A percentile compares a stretch with the other conserved stretches of the same genome.
Conservation (phyloP, 2,113 vertebrate genomes). For the Corydoras maculifer region DNA sequence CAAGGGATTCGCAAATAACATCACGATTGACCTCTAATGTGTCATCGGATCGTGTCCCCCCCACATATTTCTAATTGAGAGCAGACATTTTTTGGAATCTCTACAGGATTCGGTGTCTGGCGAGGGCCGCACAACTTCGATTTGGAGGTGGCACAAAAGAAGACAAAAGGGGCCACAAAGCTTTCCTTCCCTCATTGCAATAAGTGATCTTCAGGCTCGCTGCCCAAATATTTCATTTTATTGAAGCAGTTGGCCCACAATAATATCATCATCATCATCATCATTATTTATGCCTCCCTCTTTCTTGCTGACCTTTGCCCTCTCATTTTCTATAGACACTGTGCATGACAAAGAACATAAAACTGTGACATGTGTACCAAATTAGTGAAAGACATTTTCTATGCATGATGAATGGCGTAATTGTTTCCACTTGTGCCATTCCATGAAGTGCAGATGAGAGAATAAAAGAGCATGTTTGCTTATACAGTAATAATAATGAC, state of each 20-base stretch:
- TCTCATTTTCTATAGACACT: slow-evolving; percentile 54
- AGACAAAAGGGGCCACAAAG: slow-evolving; percentile 50
- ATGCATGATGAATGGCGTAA: slow-evolving; percentile 22
- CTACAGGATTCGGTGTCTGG: slow-evolving; percentile 51
- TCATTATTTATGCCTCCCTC: slow-evolving; percentile 51
- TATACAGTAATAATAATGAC: slow-evolving; percentile 28
- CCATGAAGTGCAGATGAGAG: slow-evolving; percentile 6
- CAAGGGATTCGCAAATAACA: neutral
- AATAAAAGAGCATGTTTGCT: slow-evolving; percentile 21
- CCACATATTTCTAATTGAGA: slow-evolving; percentile 22
- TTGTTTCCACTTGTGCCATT: slow-evolving; percentile 30
- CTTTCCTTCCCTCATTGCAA: slow-evolving; percentile 40
- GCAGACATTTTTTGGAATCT: slow-evolving; percentile 49
- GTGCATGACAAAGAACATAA: slow-evolving; percentile 25
- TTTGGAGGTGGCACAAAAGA: slow-evolving; percentile 57
- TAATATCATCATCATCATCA: slow-evolving; percentile 55
- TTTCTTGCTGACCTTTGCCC: slow-evolving; percentile 53
- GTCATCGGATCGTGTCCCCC: neutral
- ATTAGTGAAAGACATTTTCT: slow-evolving; percentile 30
- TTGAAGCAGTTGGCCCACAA: slow-evolving; percentile 44
- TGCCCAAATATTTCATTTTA: slow-evolving; percentile 53
- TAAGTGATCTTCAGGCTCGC: slow-evolving; percentile 40
- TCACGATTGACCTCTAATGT: slow-evolving; percentile 17
- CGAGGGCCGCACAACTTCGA: slow-evolving; percentile 50
- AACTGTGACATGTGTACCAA: slow-evolving; percentile 26